Evolutionary conservation across 2,888 invertebrate species (phyloP).

Genomic region (Diadegma fenestrale): DNA sequence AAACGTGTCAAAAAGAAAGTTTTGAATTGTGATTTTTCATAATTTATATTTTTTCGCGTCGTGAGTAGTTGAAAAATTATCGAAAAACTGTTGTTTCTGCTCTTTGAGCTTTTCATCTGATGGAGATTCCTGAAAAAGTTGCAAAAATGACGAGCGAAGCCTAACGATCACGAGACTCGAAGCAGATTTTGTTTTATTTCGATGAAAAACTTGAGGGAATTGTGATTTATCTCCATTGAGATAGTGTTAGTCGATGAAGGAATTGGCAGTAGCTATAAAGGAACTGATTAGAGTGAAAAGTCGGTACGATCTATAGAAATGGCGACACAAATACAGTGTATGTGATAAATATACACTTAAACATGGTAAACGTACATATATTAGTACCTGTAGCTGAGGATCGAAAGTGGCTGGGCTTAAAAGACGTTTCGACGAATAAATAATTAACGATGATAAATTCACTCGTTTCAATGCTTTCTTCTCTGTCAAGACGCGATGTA

Average conservation of each 20-base stretch:
- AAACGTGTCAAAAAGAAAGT: background rate
- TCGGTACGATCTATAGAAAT: slow-evolving; percentile 22
- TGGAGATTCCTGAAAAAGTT: background rate
- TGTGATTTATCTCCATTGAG: background rate
- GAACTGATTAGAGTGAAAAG: slow-evolving; percentile 12
- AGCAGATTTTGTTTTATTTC: background rate
- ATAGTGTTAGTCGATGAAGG: background rate
- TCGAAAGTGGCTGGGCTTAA: slow-evolving; percentile 40
- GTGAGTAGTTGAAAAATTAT: background rate
- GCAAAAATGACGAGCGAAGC: background rate
- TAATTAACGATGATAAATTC: slow-evolving; percentile 69
- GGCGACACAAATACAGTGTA: slow-evolving; percentile 32
- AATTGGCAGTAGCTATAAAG: slow-evolving; percentile 17
- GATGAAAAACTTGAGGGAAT: background rate
- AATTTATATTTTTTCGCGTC: background rate
- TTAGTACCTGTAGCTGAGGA: slow-evolving; percentile 34
- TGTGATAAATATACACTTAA: slow-evolving; percentile 39
- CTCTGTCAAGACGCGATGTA: slow-evolving; percentile 65
- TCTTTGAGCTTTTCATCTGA: background rate
- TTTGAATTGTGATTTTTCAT: background rate
- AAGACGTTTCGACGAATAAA: slow-evolving; percentile 59
- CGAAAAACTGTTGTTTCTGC: background rate
- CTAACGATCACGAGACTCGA: background rate
- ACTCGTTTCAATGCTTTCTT: slow-evolving; percentile 66
- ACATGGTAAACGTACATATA: slow-evolving; percentile 45